phyloP scores from a whole-genome alignment of 2,888 invertebrate species.

The Calameuta idolon region DNA sequence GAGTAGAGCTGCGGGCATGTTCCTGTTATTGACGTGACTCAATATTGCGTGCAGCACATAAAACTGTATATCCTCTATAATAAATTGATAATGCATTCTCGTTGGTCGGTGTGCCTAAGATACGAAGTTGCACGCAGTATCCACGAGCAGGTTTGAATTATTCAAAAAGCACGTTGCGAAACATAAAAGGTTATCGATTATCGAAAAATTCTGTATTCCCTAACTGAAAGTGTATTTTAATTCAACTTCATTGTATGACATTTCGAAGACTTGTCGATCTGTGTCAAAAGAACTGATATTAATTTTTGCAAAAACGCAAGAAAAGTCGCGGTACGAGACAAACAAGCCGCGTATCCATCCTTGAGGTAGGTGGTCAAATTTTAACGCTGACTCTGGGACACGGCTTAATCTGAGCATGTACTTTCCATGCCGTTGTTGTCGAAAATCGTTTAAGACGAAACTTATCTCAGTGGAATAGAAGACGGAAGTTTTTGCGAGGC shows the following conservation, averaged over 20 bases:
- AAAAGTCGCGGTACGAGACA: background rate
- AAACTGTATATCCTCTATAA: background rate
- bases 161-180: conserved; percentile 24
- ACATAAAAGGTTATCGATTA: conserved; percentile 29
- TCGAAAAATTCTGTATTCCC: background rate
- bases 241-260: background rate
- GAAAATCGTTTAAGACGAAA: background rate
- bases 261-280: background rate
- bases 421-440: background rate
- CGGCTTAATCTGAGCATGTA: background rate
- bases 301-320: background rate
- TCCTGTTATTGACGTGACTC: background rate
- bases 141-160: conserved; percentile 21
- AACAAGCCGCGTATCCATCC: background rate
- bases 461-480: conserved; percentile 19
- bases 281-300: background rate
- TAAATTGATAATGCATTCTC: background rate
- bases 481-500: conserved; percentile 32
- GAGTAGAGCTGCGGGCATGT: background rate
- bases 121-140: background rate
- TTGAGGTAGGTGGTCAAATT: background rate
- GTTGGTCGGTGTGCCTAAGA: background rate
- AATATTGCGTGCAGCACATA: background rate
- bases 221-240: background rate
- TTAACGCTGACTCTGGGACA: background rate